Base-by-base conservation (phyloP, 2,113 vertebrate genomes). In the Cheilinus undulatus region DNA sequence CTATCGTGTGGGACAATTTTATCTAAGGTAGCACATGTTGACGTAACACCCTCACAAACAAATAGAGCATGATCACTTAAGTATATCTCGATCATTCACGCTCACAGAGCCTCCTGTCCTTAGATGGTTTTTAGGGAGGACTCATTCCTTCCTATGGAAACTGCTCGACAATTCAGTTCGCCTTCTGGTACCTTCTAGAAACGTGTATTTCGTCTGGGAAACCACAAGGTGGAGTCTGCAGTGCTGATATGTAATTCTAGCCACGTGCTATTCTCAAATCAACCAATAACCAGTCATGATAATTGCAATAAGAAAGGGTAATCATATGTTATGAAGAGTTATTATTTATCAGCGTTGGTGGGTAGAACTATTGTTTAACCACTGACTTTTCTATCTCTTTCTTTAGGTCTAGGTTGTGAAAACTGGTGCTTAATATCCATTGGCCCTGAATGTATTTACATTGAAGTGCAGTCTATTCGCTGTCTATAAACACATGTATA, bases 141-240 rank as follows among this genome's bases (percentile, higher is more conserved):
- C 77, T 58, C 69, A 52, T 59, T 3, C 2, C 63, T 58, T 74
- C 28, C 51, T 24, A 22, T 81, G 45, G 71, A 87, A 85, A 70
- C 51, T 78, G 52, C 82, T 54, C 36, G 78, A 86, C 28, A 57
- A 73, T 73, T 73, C 66, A 34, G 4, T 61, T 85, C 40, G 17
- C 20, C 72, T 89, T 83, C 71, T 87, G 42, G 91, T 91, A 93
- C 73, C 51, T 94, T 94, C 92, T 93, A 91, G 93, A 94, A 94
- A 74, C 71, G 0, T 70, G 91, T 50, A 67, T 23, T 89, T 73
- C 34, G 6, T 12, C 5, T 2, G 8, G 19, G 1, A 23, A 52
- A 68, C 88, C 92, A 26, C 48, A 66, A 89, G 91, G 76, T 23
- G 92, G 91, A 30, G 90, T 26, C 12, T 14, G 51, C 43, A 5